Conservation (phyloP, 1,140 invertebrate species). For the Drosophila sp. region DNA sequence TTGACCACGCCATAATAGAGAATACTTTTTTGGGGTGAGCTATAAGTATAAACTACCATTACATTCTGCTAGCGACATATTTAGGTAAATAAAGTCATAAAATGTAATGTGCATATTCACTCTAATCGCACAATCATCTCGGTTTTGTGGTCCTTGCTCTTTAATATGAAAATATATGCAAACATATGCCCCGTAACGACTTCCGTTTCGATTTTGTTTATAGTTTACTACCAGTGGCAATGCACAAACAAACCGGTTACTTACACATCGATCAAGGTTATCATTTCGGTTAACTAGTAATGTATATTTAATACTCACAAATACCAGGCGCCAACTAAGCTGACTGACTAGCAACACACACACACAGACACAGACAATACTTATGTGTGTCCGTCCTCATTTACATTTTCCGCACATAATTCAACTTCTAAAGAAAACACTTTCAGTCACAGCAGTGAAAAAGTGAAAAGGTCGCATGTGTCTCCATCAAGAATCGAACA, state of each 20-base stretch:
- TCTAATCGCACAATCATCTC: slow-evolving; percentile 1
- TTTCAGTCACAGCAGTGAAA: slow-evolving; percentile 10
- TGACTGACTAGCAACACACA: slow-evolving; percentile 13
- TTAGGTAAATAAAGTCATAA: not conserved
- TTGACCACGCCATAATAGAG: too few relatives aligned
- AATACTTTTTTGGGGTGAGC: too few relatives aligned
- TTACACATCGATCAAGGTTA: slow-evolving; percentile 62
- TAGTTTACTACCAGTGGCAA: not conserved
- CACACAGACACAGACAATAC: slow-evolving; percentile 14
- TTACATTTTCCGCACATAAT: slow-evolving; percentile 69
- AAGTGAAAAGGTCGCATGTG: not conserved
- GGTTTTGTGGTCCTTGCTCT: slow-evolving; percentile 9
- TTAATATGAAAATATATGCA: slow-evolving; percentile 10
- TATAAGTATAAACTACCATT: too few relatives aligned
- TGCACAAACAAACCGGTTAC: slow-evolving; percentile 36
- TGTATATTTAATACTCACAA: slow-evolving; percentile 61
- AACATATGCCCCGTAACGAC: slow-evolving; percentile 31
- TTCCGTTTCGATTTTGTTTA: slow-evolving; percentile 29
- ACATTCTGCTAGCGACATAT: too few relatives aligned
- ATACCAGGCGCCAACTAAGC: slow-evolving; percentile 16
- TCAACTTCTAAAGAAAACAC: slow-evolving; percentile 55
- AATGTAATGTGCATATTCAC: not conserved
- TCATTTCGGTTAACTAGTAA: slow-evolving; percentile 48
- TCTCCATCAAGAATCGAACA: not conserved
- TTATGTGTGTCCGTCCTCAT: slow-evolving; percentile 22